phyloP scores from a whole-genome alignment of 2,113 vertebrate genomes.

The Taurulus bubalis region DNA sequence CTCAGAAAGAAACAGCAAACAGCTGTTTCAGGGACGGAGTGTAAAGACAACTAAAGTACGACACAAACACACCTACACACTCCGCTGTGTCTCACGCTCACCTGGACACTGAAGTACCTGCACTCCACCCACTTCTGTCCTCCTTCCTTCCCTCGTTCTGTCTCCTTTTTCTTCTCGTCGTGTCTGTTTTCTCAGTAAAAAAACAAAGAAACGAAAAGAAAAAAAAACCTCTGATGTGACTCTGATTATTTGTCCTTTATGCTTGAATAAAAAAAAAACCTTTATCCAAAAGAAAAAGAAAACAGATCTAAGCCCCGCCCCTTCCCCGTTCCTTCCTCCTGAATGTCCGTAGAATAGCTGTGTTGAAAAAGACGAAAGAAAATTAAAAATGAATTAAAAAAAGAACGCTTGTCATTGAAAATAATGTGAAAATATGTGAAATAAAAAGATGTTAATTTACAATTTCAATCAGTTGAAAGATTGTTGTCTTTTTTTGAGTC shows the following conservation, averaged over 20 bases:
- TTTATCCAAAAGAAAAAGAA: constrained; percentile 23
- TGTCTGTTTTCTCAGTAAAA: constrained; percentile 28
- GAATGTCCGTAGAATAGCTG: constrained; percentile 74
- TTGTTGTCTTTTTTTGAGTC: constrained; percentile 13
- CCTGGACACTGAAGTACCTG: constrained; percentile 57
- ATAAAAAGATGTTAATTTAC: constrained; percentile 76
- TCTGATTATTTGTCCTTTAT: constrained; percentile 59
- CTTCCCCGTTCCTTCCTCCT: constrained; percentile 47
- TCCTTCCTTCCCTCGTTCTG: constrained; percentile 1
- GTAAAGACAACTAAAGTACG: constrained; percentile 12
- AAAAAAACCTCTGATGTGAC: constrained; percentile 10
- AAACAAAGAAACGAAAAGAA: no score
- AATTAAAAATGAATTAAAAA: constrained; percentile 39
- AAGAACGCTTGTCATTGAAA: constrained; percentile 66
- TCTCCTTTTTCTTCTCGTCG: constrained; percentile 45
- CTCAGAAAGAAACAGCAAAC: constrained; percentile 17
- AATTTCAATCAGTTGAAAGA: constrained; percentile 57
- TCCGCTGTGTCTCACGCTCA: constrained; percentile 55
- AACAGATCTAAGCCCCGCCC: not conserved
- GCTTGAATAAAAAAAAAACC: constrained; percentile 42
- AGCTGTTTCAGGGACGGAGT: constrained; percentile 57
- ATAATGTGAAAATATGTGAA: constrained; percentile 74
- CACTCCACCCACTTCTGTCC: constrained; percentile 43
- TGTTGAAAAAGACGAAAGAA: constrained; percentile 64
- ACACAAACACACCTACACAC: constrained; percentile 45